Evolutionary conservation across 2,113 vertebrate species (phyloP), one percentile per base, ranked within the genome.

Genomic region (Platichthys stellatus): DNA sequence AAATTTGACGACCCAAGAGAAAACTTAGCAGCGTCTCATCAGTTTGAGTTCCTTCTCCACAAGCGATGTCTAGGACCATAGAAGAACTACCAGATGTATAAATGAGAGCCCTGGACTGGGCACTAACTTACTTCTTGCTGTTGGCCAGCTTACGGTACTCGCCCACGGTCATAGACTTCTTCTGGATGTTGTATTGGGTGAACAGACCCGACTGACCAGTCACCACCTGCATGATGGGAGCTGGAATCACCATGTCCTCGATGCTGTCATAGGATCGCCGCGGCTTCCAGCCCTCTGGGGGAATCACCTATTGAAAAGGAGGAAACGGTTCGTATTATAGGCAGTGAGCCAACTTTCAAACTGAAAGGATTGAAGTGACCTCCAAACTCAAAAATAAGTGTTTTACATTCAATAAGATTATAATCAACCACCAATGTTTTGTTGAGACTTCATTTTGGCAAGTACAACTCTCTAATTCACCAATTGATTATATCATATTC

Each of bases 171-270:
- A 98, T 98, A 45, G 97, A 95, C 86, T 99, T 99, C 93, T 99
- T 99, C 94, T 99, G 98, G 78, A 99, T 99, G 92, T 99, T 99
- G 90, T 99, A 99, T 74, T 99, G 98, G 4, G 98, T 99, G 80
- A 99, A 99, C 58, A 99, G 95, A 8, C 98, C 98, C 0, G 97
- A 99, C 89, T 99, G 98, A 14, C 97, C 98, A 0, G 98, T 98
- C 77, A 99, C 98, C 83, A 99, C 96, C 90, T 99, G 98, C 90
- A 95, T 96, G 91, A 99, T 99, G 72, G 98, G 98, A 17, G 98
- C 96, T 14, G 97, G 97, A 80, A 99, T 98, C 76, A 97, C 95
- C 92, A 99, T 94, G 23, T 98, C 97, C 75, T 98, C 97, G 6
- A 99, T 96, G 72, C 95, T 95, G 53, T 99, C 97, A 12, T 99